Evolutionary conservation across 2,797 vertebrate species (phyloP), one percentile per base, ranked within the genome.

Genomic region (Acrocephalus scirpaceus): DNA sequence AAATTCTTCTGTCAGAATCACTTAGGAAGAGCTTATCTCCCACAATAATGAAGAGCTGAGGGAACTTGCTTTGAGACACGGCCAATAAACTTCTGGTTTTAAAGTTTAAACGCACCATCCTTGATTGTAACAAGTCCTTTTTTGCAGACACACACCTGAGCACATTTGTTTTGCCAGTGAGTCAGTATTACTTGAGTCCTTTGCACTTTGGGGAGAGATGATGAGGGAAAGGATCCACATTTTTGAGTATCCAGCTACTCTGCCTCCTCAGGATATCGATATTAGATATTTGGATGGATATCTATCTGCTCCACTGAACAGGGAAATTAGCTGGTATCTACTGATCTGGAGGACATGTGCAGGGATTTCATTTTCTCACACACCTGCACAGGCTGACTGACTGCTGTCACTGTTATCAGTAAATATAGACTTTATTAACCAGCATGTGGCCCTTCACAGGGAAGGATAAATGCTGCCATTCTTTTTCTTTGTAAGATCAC

Each of bases 31-130:
- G 25, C 20, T 48, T 40, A 57, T 11, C 22, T 70, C 71, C 10
- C 32, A 32, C 53, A 61, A 25, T 1, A 32, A 12, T 53, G 29
- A 87, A 70, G 26, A 70, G 19, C 10, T 38, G 27, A 54, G 16
- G 44, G 42, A 88, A 66, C 18, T 29, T 65, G 7, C 38, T 54
- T 75, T 57, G 53, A 83, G 34, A 32, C 16, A 76, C 0, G 7
- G 42, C 5, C 38, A 77, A 64, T 30, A 72, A 77, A 71, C 2
- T 18, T 76, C 18, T 12, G 19, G 11, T 69, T 83, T 40, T 48
- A 34, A 20, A 23, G 21, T 56, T 84, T 58, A 84, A 81, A 34
- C 0, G 1, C 0, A 0, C 17, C 45, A 15, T 16, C 0, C 0
- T 14, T 44, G 44, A 54, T 7, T 22, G 11, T 7, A 76, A 42